Base-by-base conservation (phyloP, 2,888 invertebrate genomes). In the Coelinius sp. region DNA sequence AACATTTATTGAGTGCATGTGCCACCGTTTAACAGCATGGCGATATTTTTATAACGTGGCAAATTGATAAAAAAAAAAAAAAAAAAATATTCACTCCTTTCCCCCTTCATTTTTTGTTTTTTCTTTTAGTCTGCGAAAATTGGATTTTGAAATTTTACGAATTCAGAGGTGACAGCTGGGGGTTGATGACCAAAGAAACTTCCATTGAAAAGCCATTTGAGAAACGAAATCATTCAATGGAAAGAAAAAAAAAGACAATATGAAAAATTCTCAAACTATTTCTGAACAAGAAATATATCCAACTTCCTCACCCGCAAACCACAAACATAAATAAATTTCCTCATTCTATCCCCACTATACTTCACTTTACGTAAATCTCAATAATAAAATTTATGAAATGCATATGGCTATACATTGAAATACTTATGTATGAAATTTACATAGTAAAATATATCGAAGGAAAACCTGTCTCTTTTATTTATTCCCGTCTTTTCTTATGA, bases 331-430 rank as follows among this genome's bases (percentile, higher is more conserved):
- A 41, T 10, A 49, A 49, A 49, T 49, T 20, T 27, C 12, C 25
- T 56, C 27, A 59, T 59, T 59, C 20, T 17, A 53, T 53, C 53
- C 14, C 53, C 14, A 53, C 17, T 25, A 59, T 17, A 17, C 35
- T 59, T 59, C 14, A 14, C 59, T 27, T 14, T 7, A 59, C 59
- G 59, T 59, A 59, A 59, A 59, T 59, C 59, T 59, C 59, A 59
- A 59, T 59, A 59, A 59, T 20, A 59, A 59, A 59, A 59, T 59
- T 59, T 59, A 59, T 59, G 59, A 59, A 59, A 59, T 59, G 59
- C 59, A 59, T 59, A 59, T 31, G 46, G 59, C 59, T 27, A n/a
- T n/a, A 59, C 31, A 59, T 59, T 59, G 59, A 59, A 59, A 59
- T 59, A 59, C 59, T n/a, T 35, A 59, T 59, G 59, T 35, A 35